phyloP scores from a whole-genome alignment of 2,113 vertebrate genomes.

The Tyrannus savana region DNA sequence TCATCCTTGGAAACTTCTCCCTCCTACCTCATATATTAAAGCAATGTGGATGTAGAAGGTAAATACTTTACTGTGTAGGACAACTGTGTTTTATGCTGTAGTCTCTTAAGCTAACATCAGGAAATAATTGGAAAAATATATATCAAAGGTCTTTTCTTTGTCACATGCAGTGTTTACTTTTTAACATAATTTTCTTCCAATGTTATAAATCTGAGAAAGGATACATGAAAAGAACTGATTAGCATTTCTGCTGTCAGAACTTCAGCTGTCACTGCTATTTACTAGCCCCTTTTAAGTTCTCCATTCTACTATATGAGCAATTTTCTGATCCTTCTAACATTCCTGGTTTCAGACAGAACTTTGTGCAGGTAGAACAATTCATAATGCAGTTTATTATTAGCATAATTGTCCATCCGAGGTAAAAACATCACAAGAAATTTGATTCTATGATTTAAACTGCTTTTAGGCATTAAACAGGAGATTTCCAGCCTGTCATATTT shows the following conservation, averaged over 20 bases:
- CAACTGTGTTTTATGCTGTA: background rate
- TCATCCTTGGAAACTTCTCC: background rate
- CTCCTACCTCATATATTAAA: background rate
- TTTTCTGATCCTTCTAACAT: background rate
- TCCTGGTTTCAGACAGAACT: constrained; percentile 1
- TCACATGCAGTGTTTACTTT: background rate
- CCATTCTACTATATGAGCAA: background rate
- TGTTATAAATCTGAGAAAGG: background rate
- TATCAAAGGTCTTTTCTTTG: background rate
- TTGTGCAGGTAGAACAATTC: background rate
- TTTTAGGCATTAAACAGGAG: background rate
- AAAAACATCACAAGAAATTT: background rate
- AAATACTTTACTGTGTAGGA: constrained; percentile 3
- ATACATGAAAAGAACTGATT: background rate
- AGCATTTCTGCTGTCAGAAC: background rate
- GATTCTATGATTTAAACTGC: background rate
- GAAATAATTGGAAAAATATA: background rate
- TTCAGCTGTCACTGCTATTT: background rate
- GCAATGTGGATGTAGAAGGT: constrained; percentile 3
- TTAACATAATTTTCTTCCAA: background rate
- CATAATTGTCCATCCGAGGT: background rate
- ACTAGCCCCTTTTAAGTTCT: constrained; percentile 26
- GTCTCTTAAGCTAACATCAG: constrained; percentile 10
- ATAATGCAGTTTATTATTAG: constrained; percentile 1
- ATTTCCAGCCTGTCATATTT: background rate